These are phyloP conservation scores for Cantharis lateralis DNA, from an alignment of 2,888 invertebrate species.

Conservation along the genomic window DNA sequence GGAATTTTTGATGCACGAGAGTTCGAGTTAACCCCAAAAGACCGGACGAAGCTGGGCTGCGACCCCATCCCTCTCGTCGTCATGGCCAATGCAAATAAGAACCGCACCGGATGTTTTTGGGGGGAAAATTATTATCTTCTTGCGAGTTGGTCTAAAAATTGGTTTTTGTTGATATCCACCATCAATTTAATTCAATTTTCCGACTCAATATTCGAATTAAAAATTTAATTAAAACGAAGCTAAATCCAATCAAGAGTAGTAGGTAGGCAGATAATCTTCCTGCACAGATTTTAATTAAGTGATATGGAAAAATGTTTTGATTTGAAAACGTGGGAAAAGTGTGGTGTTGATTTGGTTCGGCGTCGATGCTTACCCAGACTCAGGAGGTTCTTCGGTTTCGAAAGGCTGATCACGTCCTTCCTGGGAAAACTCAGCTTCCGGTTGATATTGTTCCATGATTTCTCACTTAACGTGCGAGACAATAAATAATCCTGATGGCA, in stretches of 20 bases:
- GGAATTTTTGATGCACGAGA: background rate
- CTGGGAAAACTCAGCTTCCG: slow-evolving; percentile 68
- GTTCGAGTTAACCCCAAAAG: background rate
- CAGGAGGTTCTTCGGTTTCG: slow-evolving; percentile 68
- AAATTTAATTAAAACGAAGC: background rate
- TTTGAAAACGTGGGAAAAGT: background rate
- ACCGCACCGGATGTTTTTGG: background rate
- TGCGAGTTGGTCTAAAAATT: background rate
- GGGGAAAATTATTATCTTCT: background rate
- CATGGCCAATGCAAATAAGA: background rate
- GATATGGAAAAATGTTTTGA: background rate
- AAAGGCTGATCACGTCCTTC: slow-evolving; percentile 73
- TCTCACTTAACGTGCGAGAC: slow-evolving; percentile 13
- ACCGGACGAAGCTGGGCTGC: background rate
- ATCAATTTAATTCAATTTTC: background rate
- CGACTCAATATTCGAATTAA: background rate
- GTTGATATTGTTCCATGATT: slow-evolving; percentile 54
- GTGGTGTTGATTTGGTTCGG: background rate
- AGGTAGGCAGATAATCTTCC: background rate
- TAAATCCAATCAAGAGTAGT: background rate
- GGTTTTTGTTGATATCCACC: background rate
- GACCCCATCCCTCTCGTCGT: background rate
- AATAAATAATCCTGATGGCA: slow-evolving; percentile 24
- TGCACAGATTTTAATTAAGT: background rate
- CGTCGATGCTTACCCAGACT: slow-evolving; percentile 57